Percentiles rank a stretch among this genome's conserved stretches.
These are phyloP conservation scores for Ptilorrhoa leucosticta DNA, from an alignment of 2,113 vertebrate genomes.

Conservation along the genomic window DNA sequence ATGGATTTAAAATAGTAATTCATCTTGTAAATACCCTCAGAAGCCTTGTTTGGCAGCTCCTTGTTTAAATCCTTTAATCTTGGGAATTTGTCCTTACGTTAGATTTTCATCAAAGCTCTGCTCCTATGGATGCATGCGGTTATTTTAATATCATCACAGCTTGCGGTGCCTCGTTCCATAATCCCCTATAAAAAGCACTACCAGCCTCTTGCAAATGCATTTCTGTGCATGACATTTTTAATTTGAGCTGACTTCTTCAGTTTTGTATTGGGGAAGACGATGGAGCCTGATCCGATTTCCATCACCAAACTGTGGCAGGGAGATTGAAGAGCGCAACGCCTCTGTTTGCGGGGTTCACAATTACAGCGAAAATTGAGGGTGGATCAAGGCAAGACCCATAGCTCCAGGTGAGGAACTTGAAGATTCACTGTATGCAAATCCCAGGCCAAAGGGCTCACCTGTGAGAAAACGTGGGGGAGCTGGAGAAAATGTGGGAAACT, in stretches of 20 bases:
- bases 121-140: fast-evolving
- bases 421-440: neutral
- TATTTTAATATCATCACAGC: neutral
- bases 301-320: neutral
- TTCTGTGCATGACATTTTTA: neutral
- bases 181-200: neutral
- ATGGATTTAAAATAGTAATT: neutral
- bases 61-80: neutral
- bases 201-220: neutral
- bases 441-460: neutral
- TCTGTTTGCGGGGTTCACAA: neutral
- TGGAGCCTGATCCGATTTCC: neutral
- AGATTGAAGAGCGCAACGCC: neutral
- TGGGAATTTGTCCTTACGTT: neutral
- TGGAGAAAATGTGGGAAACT: neutral
- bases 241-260: neutral
- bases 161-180: neutral
- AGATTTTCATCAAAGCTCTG: neutral
- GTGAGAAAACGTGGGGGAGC: neutral
- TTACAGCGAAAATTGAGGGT: neutral
- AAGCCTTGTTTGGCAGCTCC: neutral
- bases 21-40: neutral
- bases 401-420: neutral
- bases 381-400: neutral
- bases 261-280: neutral